Conservation (phyloP, 2,797 vertebrate species). For the Sardinella longiceps region DNA sequence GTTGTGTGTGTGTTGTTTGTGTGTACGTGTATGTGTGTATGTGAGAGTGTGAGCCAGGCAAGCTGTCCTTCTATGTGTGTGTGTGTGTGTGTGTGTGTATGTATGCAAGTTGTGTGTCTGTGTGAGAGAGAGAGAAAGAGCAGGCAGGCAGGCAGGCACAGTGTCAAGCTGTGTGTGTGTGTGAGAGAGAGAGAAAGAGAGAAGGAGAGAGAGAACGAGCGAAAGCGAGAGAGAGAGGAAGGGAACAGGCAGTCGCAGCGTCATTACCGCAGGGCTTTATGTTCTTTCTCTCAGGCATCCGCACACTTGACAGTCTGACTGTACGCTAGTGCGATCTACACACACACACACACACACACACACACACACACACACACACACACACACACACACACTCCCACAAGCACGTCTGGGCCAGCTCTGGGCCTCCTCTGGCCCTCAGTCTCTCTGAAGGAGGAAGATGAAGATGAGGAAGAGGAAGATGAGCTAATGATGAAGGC, state of each 20-base stretch:
- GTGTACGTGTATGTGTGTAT: background rate
- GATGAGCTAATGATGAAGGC: slow-evolving; percentile 24
- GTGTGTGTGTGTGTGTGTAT: background rate
- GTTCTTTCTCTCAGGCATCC: background rate
- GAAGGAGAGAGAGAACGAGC: too few species aligned
- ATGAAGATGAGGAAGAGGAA: background rate
- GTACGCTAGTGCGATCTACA: background rate
- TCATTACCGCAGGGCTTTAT: background rate
- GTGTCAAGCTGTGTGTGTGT: too few species aligned
- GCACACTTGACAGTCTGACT: background rate
- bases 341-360: too few species aligned
- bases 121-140: background rate
- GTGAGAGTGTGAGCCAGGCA: too few species aligned
- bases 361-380: too few species aligned
- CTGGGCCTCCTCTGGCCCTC: background rate
- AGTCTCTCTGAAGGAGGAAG: too few species aligned
- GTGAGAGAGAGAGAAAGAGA: background rate
- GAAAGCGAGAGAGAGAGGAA: background rate
- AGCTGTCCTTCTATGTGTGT: background rate
- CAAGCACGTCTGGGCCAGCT: background rate
- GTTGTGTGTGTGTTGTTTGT: background rate
- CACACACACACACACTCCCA: too few species aligned
- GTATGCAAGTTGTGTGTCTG: background rate
- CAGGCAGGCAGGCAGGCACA: background rate
- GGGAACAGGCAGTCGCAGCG: background rate